Evolutionary conservation across 1,140 invertebrate genomes (phyloP).

Genomic region (Bombus polaris): DNA sequence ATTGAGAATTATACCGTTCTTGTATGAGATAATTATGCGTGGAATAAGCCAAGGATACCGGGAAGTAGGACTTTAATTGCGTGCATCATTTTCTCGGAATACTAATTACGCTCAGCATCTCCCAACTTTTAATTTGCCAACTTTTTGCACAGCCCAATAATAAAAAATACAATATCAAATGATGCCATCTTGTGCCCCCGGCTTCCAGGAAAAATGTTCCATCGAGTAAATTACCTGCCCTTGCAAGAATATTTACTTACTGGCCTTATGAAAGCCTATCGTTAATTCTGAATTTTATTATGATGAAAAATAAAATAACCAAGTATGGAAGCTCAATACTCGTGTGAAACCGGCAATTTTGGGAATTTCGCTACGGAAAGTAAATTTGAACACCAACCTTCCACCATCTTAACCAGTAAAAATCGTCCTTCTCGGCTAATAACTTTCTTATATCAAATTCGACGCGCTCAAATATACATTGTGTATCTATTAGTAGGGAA

Average conservation of each 20-base stretch:
- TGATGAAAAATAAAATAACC: not conserved
- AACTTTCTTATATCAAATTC: not conserved
- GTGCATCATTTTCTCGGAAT: conserved; percentile 14
- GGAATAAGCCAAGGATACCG: not conserved
- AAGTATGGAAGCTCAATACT: not conserved
- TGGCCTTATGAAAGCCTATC: not conserved
- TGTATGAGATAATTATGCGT: not conserved
- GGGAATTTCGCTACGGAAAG: not conserved
- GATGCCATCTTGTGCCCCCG: conserved; percentile 1
- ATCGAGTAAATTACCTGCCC: not conserved
- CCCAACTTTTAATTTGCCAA: not conserved
- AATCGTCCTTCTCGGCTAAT: not conserved
- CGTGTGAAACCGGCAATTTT: not conserved
- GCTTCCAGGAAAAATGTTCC: not conserved
- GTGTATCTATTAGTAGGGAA: not conserved
- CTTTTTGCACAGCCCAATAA: not conserved
- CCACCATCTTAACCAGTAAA: not conserved
- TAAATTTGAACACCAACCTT: not conserved
- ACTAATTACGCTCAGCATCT: not conserved
- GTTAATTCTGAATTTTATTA: not conserved
- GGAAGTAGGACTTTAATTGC: conserved; percentile 19
- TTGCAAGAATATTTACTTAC: not conserved
- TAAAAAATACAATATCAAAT: conserved; percentile 13
- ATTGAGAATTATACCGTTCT: not conserved
- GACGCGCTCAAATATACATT: not conserved